phyloP scores from a whole-genome alignment of 2,113 vertebrate genomes.

The Phalacrocorax aristotelis region DNA sequence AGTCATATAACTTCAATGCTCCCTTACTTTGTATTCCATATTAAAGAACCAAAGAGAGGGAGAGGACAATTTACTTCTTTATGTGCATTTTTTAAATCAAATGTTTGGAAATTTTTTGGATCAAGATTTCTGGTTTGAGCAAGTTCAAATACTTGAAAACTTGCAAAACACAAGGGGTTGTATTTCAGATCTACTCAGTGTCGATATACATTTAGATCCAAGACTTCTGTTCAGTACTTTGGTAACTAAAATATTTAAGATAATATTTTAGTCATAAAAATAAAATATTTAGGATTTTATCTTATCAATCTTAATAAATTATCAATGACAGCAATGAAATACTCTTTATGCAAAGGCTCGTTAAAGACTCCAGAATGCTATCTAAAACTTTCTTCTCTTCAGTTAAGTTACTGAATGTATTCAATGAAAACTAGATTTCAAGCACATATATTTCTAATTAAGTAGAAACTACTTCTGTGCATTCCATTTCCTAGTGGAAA shows the following conservation, averaged over 20 bases:
- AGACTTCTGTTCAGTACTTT: not conserved
- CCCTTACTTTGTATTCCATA: not conserved
- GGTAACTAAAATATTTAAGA: not conserved
- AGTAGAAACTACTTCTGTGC: not conserved
- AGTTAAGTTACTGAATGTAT: not conserved
- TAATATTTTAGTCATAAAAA: not conserved
- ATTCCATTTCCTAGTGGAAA: not conserved
- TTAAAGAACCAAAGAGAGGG: not conserved
- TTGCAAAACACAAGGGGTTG: not conserved
- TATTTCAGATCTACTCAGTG: not conserved
- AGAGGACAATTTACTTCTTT: not conserved
- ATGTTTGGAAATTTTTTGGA: not conserved
- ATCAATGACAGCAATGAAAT: not conserved
- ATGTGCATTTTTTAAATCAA: not conserved
- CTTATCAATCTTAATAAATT: not conserved
- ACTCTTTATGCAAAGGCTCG: not conserved
- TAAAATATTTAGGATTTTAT: not conserved
- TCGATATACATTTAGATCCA: not conserved
- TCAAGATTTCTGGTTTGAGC: not conserved
- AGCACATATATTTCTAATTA: not conserved
- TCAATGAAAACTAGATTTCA: not conserved
- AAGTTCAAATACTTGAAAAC: not conserved
- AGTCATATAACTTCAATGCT: not conserved
- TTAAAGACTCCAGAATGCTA: not conserved
- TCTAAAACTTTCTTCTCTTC: not conserved